Evolutionary conservation across 2,113 vertebrate species (phyloP), one percentile per base, ranked within the genome.

Genomic region (Sardina pilchardus): DNA sequence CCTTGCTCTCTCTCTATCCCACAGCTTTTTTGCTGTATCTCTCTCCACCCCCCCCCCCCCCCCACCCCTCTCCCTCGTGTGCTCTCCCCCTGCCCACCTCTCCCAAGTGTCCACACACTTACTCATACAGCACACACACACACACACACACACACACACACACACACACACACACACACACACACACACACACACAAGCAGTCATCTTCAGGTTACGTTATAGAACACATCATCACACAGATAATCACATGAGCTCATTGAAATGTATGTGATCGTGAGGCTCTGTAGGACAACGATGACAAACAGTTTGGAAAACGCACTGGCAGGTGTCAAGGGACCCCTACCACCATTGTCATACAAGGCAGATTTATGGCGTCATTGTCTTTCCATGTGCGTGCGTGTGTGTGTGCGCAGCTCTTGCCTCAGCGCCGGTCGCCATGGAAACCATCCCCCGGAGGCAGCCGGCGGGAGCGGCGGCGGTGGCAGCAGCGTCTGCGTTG

Each of bases 401-500:
- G 63, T 26, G 63, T 71, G 10, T 26, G 34, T 34, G 71, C 12
- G 34, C 71, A 78, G 71, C 30, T 8, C 7, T 67, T 67, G 63
- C 63, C 63, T 67, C 63, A 67, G 63, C 63, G n/a, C n/a, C n/a
- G 14, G 71, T 78, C 17, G 71, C 71, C 71, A 34, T 78, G 34
- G 71, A 78, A 78, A 78, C 71, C 30, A 3, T 36, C 71, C 34
- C 71, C 71, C 71, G 30, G 12, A 78, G 34, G 30, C 71, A 78
- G 30, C n/a, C 26, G 26, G 10, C 21, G 21, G 24, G 6, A n/a
- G 21, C 59, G 9, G 63, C 30, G 26, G 12, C 48, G 39, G 83
- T 43, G 5, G 88, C 90, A 56, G 85, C 82, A 1, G 85, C 86
- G 8, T 47, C 85, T 14, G 63, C 86, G 39, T 53, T 81, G 3